Conservation (phyloP, 2,113 vertebrate genomes). For the Elachura formosa region DNA sequence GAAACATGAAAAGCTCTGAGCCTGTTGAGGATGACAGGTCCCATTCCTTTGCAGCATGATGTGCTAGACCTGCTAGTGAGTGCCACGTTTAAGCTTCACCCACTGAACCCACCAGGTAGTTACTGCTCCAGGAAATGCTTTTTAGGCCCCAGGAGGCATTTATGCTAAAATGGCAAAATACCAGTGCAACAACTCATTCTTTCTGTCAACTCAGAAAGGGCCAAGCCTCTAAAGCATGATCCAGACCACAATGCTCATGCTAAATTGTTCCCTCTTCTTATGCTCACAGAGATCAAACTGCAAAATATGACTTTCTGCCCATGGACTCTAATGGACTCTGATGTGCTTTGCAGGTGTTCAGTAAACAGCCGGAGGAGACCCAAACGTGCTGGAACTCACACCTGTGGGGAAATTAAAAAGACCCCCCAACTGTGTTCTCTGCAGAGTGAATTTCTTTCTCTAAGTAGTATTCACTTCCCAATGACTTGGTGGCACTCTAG, state of each 20-base stretch:
- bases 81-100: background rate
- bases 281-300: background rate
- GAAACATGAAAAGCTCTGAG: background rate
- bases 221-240: background rate
- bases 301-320: background rate
- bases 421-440: background rate
- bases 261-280: background rate
- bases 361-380: background rate
- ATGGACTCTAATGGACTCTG: background rate
- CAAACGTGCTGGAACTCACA: background rate
- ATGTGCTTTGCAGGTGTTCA: background rate
- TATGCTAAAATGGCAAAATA: background rate
- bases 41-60: background rate
- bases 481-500: background rate
- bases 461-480: background rate
- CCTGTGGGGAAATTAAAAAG: background rate
- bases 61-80: background rate
- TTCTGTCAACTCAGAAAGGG: background rate
- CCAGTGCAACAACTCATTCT: background rate
- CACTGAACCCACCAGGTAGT: background rate
- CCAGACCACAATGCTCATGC: background rate
- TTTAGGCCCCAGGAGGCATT: background rate
- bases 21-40: background rate
- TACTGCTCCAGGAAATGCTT: background rate
- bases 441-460: background rate